Evolutionary conservation across 2,797 vertebrate species (phyloP), one percentile per base, ranked within the genome.

Genomic region (Cichlasoma orientale): DNA sequence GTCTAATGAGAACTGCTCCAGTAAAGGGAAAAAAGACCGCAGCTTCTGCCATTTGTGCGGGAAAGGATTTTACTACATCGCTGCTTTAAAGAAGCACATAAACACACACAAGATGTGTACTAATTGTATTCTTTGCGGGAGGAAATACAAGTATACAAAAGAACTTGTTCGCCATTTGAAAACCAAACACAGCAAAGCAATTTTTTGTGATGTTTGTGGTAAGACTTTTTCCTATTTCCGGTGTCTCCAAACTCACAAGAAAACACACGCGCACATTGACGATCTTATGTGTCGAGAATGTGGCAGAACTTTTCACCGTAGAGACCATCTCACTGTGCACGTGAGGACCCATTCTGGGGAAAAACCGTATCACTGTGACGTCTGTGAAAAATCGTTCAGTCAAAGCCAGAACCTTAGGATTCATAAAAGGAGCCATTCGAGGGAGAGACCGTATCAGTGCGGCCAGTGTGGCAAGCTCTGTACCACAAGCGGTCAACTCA

Each of bases 41-140:
- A 84, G 75, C 18, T 86, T 84, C 68, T 91, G 88, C 55, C 88
- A 86, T 76, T 59, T 90, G 25, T 91, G 90, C 25, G 54, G 85
- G 12, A 91, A 88, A 7, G 75, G 63, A 16, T 91, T 90, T 52
- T 75, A 80, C 33, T 87, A 88, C 47, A 50, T 82, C 0, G 78
- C 77, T 56, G 75, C 85, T 16, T 82, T 91, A 80, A 82, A 82
- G 88, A 90, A 88, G 53, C 90, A 91, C 77, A 89, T 89, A 18
- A 89, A 88, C 82, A 63, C 25, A 1, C 90, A 91, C 0, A 56
- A 86, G 21, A 75, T 61, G 7, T 78, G 53, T 7, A 54, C 18
- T 1, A 44, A 82, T 6, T 89, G 86, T 52, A 53, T 31, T 0
- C 10, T 83, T 16, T 90, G 85, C 7, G 74, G 74, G n/a, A 23